Conservation (phyloP, 2,888 invertebrate genomes). For the Heliconius sara region DNA sequence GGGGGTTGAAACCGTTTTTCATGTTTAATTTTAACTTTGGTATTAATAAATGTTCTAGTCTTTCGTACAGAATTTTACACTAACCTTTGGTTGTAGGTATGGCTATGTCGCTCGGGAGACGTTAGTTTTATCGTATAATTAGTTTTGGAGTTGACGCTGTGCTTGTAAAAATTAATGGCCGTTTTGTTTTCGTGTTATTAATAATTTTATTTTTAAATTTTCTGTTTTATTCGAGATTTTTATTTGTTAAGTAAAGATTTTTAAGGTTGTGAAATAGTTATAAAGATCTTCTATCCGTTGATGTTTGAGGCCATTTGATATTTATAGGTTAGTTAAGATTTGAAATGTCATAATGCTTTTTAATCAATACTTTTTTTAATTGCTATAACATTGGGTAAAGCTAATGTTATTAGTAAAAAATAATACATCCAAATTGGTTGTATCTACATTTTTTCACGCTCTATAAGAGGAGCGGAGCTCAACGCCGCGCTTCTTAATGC, state of each 20-base stretch:
- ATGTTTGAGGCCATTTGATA: background rate
- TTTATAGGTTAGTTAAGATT: too few species aligned
- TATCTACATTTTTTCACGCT: too few species aligned
- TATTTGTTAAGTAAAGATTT: background rate
- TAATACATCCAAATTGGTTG: too few species aligned
- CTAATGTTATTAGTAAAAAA: too few species aligned
- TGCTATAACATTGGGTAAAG: too few species aligned
- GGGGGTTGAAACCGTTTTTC: constrained; percentile 70
- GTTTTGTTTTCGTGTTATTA: constrained; percentile 39
- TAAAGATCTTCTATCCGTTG: background rate
- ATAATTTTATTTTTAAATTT: constrained; percentile 7
- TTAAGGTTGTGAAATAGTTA: background rate
- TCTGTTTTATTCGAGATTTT: constrained; percentile 41
- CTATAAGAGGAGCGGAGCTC: too few species aligned
- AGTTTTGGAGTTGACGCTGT: constrained; percentile 63
- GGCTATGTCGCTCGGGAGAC: constrained; percentile 71
- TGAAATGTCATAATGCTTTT: background rate
- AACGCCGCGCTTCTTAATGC: too few species aligned
- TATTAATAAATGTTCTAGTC: constrained; percentile 81
- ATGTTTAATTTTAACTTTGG: constrained; percentile 84
- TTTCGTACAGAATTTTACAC: constrained; percentile 57
- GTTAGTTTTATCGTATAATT: constrained; percentile 77
- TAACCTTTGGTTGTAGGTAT: constrained; percentile 74
- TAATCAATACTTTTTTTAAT: background rate
- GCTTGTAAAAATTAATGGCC: constrained; percentile 53